Evolutionary conservation across 1,140 invertebrate species (phyloP), one percentile per base, ranked within the genome.

Genomic region (Plectrocnemia conspersa): DNA sequence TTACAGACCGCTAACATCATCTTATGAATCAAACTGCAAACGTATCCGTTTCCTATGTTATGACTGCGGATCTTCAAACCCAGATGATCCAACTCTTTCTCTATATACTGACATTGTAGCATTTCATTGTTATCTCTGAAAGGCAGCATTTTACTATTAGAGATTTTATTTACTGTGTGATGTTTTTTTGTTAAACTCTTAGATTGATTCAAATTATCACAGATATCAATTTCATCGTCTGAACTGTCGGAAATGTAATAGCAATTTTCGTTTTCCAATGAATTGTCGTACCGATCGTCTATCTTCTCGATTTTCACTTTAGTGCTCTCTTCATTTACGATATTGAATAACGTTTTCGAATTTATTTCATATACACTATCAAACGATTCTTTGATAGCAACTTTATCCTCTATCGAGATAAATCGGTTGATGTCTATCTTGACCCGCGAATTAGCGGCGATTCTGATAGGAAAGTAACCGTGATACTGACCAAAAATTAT

Each of bases 41-140:
- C 21, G 40, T 64, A 72, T 11, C 72, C 72, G 23, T 65, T 66
- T 0, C 72, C 73, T 6, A 75, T 63, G 59, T 70, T 65, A 32
- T 75, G 72, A 49, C 73, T 72, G 33, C 72, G 60, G 41, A 75
- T 52, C 50, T 74, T 71, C 0, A 75, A 58, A 0, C 73, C 73
- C 0, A 74, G 65, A 24, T 74, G 68, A 0, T 64, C 63, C 56
- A 71, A 74, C 46, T 64, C 66, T 38, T 52, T 63, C 59, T 75
- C 72, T 4, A 75, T 52, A 46, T 61, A 75, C 36, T 70, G 6
- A 54, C 68, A 74, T 55, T 59, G 52, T 5, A 72, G 53, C 21
- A 67, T 64, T 9, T 71, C 67, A 6, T 72, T 67, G 0, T 67
- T 66, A 38, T 52, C 53, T 21, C 63, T 62, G n/a, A 68, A 70